Base-by-base conservation (phyloP, 1,140 invertebrate genomes). In the Capitella teleta region DNA sequence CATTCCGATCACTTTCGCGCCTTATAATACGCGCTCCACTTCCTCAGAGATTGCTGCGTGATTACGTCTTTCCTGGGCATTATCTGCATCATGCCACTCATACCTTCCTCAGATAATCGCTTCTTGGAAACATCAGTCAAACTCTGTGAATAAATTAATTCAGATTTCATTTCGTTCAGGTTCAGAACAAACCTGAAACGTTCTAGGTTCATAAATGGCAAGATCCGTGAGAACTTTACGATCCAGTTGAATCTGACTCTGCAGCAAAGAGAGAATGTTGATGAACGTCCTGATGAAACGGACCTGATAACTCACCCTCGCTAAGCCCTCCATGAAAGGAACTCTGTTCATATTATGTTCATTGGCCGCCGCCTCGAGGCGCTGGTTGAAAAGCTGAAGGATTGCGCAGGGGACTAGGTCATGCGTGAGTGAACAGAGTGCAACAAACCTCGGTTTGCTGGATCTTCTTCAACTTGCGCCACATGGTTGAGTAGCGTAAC, bases 151-250 rank as follows among this genome's bases (percentile, higher is more conserved):
- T 36, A 49, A 49, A 32, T n/a, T n/a, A 21, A 37, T 18, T 2
- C 36, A 37, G 21, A 6, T 37, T 37, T 19, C 32, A 34, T 10
- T 16, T 16, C 10, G 10, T 34, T 34, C 32, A 34, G 32, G 16
- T 34, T 10, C 10, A 16, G 32, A 14, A n/a, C 2, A 16, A 32
- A 51, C 50, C 43, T 51, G 41, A 32, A 51, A 51, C 18, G 50
- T 51, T 28, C 42, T 25, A 45, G 50, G 50, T 42, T 51, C 50
- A 25, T 45, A 51, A 19, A 51, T 46, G 19, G 50, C 50, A 30
- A 51, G 41, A 16, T 51, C 50, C 14, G 41, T 51, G 26, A 51
- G 28, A 12, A 46, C 43, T 25, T 51, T 51, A 23, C 50, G 26
- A 23, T 51, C 50, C 5, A 51, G 42, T n/a, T 23, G 30, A 10